Evolutionary conservation across 1,140 invertebrate species (phyloP).

Genomic region (Acromyrmex echinatior): DNA sequence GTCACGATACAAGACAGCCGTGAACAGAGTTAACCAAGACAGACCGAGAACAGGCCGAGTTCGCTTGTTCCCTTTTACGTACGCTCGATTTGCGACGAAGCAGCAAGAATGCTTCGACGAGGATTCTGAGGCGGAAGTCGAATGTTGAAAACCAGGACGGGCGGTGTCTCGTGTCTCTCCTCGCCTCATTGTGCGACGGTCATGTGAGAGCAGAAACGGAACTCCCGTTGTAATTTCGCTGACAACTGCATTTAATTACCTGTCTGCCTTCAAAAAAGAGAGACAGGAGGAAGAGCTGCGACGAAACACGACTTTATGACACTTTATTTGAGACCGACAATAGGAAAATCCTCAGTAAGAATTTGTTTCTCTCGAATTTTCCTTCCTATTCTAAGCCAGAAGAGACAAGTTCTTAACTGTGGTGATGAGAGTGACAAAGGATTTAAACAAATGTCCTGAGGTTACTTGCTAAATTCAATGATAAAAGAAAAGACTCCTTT

Average conservation of each 20-base stretch:
- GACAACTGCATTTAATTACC: slow-evolving; percentile 66
- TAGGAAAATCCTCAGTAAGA: neutral
- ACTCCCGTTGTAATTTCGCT: slow-evolving; percentile 61
- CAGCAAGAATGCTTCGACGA: neutral
- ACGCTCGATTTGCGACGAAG: slow-evolving; percentile 31
- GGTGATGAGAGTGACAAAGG: slow-evolving; percentile 19
- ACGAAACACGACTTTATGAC: neutral
- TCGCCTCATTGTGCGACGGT: slow-evolving; percentile 60
- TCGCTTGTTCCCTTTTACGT: slow-evolving; percentile 48
- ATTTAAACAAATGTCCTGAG: slow-evolving; percentile 1
- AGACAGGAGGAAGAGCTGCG: neutral
- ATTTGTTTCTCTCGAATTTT: slow-evolving; percentile 28
- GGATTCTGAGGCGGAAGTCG: slow-evolving; percentile 64
- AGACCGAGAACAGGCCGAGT: neutral
- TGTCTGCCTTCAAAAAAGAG: slow-evolving; percentile 29
- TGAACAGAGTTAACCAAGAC: neutral
- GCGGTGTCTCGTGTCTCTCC: slow-evolving; percentile 33
- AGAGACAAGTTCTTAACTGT: slow-evolving; percentile 17
- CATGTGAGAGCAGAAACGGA: slow-evolving; percentile 50
- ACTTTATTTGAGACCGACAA: neutral
- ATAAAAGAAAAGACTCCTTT: neutral
- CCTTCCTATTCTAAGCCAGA: neutral
- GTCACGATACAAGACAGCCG: neutral
- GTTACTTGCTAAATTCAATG: neutral
- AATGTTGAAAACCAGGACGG: slow-evolving; percentile 67